A percentile compares a stretch with the other conserved stretches of the same genome.
phyloP scores from a whole-genome alignment of 2,888 invertebrate genomes.

The Thecophora atra region DNA sequence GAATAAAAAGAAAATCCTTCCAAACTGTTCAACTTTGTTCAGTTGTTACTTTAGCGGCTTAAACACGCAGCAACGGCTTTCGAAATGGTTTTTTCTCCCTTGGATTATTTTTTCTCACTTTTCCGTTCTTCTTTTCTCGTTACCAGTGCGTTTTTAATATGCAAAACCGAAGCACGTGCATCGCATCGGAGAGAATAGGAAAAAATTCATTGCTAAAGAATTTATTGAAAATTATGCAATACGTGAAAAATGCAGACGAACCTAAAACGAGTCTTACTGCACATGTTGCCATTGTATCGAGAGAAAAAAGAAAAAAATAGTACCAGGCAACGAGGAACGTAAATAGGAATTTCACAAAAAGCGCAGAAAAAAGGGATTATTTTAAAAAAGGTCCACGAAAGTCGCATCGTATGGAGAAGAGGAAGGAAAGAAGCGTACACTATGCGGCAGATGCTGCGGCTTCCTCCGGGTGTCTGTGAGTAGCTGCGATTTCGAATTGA shows the following conservation, averaged over 20 bases:
- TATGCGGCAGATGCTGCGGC: not conserved
- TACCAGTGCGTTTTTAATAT: not conserved
- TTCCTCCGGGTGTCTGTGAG: not conserved
- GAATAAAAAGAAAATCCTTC: not conserved
- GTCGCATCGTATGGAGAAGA: too few species aligned
- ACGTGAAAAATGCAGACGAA: slow-evolving; percentile 4
- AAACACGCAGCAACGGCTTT: not conserved
- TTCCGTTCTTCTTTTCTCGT: too few species aligned
- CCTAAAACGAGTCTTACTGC: not conserved
- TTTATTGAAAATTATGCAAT: slow-evolving; percentile 34
- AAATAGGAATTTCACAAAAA: too few species aligned
- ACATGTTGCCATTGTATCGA: not conserved
- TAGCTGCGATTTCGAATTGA: not conserved
- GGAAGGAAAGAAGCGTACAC: too few species aligned
- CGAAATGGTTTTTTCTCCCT: not conserved
- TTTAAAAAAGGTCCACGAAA: too few species aligned
- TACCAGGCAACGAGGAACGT: not conserved
- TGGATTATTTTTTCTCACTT: too few species aligned
- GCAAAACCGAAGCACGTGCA: not conserved
- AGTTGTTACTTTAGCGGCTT: not conserved
- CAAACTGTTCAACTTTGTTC: too few species aligned
- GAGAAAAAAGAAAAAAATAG: not conserved
- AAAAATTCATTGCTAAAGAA: not conserved
- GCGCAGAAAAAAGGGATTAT: too few species aligned
- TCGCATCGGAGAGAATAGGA: not conserved